Conservation (phyloP, 2,113 vertebrate genomes). For the Grammomys surdaster region DNA sequence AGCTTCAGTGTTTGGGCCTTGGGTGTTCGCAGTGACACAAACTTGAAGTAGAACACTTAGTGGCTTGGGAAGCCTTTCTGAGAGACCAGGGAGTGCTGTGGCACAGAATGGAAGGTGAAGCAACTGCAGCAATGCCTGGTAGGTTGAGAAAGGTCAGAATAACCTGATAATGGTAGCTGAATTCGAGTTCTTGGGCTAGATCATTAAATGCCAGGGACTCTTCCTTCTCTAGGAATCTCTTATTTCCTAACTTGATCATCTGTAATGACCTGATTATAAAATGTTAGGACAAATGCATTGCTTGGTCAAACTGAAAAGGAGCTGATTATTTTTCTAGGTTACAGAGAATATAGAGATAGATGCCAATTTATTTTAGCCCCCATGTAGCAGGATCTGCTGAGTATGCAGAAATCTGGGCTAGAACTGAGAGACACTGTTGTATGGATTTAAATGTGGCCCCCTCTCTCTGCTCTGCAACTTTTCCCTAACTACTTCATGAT, state of each 20-base stretch:
- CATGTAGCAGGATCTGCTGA: neutral
- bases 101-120: no score
- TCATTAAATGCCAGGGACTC: neutral
- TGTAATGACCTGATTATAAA: neutral
- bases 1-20: neutral
- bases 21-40: neutral
- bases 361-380: neutral
- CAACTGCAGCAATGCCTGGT: neutral
- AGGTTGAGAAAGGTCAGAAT: neutral
- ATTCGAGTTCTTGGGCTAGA: neutral
- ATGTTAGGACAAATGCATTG: neutral
- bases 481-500: neutral
- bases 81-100: neutral
- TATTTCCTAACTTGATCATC: slow-evolving; percentile 2
- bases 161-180: neutral
- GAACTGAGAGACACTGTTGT: neutral
- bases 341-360: slow-evolving; percentile 32
- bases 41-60: neutral
- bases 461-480: neutral
- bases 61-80: neutral
- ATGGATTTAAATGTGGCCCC: neutral
- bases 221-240: neutral
- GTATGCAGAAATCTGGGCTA: neutral
- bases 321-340: neutral
- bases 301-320: neutral